Evolutionary conservation across 2,888 invertebrate species (phyloP).

Genomic region (Diaperis boleti): DNA sequence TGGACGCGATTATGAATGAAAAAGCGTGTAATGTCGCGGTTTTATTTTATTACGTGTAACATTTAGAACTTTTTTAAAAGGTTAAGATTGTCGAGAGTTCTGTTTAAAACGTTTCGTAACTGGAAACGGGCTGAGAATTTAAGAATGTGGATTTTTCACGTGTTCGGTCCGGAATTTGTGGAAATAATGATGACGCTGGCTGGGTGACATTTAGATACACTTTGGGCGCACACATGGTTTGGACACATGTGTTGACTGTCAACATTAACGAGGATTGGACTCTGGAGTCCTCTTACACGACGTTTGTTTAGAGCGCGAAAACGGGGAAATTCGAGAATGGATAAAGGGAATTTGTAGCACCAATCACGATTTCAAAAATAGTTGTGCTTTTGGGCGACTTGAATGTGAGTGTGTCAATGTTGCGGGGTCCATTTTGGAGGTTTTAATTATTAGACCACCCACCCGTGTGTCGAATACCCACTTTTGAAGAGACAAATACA

Average conservation of each 20-base stretch:
- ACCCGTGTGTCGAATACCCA: no score
- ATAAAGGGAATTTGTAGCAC: no score
- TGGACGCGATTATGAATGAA: constrained; percentile 53
- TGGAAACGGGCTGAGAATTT: neutral
- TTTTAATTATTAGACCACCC: no score
- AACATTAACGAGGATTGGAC: constrained; percentile 30
- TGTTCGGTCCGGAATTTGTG: constrained; percentile 1
- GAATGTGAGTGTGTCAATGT: no score
- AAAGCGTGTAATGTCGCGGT: constrained; percentile 52
- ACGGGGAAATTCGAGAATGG: no score
- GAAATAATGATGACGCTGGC: constrained; percentile 26
- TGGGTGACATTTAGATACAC: constrained; percentile 27
- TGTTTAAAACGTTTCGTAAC: constrained; percentile 1
- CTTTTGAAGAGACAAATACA: no score
- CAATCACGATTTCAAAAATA: no score
- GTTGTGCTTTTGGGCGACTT: no score
- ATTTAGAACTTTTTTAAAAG: constrained; percentile 2
- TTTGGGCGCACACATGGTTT: constrained; percentile 21
- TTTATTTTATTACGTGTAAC: constrained; percentile 50
- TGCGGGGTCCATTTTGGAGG: no score
- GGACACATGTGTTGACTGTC: constrained; percentile 31
- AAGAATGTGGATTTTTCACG: constrained; percentile 22
- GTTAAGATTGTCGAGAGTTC: no score
- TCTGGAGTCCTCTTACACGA: constrained; percentile 1
- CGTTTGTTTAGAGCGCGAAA: neutral